Percentiles rank a stretch among this genome's conserved stretches.
Evolutionary conservation across 2,797 vertebrate genomes (phyloP).

Genomic region (Anguilla marmorata): DNA sequence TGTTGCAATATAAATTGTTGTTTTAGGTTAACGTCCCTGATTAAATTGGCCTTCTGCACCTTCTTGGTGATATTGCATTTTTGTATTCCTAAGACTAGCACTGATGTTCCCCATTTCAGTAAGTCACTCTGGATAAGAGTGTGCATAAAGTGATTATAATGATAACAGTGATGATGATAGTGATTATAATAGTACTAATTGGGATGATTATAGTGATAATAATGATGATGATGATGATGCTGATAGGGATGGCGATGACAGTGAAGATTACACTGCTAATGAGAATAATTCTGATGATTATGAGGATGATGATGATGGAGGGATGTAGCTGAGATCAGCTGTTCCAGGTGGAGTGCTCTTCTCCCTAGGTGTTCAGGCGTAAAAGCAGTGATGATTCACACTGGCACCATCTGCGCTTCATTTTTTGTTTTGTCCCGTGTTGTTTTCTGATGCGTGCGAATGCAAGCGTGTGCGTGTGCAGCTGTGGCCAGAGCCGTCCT

Average conservation of each 20-base stretch:
- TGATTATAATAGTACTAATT: not conserved
- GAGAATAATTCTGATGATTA: not conserved
- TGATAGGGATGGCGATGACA: not conserved
- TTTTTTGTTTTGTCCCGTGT: not conserved
- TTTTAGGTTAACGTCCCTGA: too few species aligned
- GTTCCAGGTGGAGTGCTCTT: not conserved
- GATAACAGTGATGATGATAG: not conserved
- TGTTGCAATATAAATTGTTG: too few species aligned
- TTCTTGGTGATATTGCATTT: too few species aligned
- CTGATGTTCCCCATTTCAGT: too few species aligned
- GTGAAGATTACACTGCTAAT: not conserved
- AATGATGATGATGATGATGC: not conserved
- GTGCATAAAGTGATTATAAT: not conserved
- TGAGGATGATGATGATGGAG: not conserved
- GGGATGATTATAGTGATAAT: not conserved
- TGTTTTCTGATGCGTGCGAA: not conserved
- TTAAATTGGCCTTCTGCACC: too few species aligned
- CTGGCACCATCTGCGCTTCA: conserved; percentile 8
- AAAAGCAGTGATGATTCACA: not conserved
- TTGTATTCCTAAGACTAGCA: too few species aligned
- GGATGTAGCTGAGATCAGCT: not conserved
- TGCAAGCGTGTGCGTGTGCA: conserved; percentile 4
- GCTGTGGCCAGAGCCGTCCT: not conserved
- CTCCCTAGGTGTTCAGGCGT: not conserved
- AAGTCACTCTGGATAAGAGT: too few species aligned